Percentiles rank a stretch among this genome's conserved stretches.
Conservation (phyloP, 2,797 vertebrate species). For the Mycteria americana region DNA sequence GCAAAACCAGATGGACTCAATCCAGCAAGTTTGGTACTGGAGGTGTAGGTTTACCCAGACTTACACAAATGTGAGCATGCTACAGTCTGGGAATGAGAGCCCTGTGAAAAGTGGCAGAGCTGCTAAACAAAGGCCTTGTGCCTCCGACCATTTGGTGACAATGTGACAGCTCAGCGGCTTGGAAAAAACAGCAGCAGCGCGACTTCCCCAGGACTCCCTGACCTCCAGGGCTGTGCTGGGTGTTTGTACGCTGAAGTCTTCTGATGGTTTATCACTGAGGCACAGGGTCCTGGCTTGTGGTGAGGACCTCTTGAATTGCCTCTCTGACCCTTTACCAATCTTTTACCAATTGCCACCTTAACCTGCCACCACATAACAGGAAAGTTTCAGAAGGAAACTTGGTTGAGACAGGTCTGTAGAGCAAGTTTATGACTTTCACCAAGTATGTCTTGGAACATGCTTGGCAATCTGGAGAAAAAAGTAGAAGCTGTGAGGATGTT, state of each 20-base stretch:
- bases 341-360: background rate
- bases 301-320: background rate
- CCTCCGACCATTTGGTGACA: background rate
- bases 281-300: background rate
- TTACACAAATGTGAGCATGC: background rate
- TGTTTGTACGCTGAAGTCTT: background rate
- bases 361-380: background rate
- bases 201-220: background rate
- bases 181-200: background rate
- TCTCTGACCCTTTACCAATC: background rate
- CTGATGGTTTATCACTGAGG: background rate
- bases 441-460: background rate
- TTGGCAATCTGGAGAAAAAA: background rate
- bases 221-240: background rate
- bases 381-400: background rate
- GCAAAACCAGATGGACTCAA: background rate
- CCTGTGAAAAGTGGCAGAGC: background rate
- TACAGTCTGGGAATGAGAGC: background rate
- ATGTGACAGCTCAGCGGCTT: background rate
- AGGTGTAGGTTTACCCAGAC: background rate
- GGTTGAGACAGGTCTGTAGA: background rate
- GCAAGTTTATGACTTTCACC: background rate
- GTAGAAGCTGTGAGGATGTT: background rate
- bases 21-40: background rate
- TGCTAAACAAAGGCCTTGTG: background rate